Evolutionary conservation across 2,797 vertebrate genomes (phyloP), one percentile per base, ranked within the genome.

Genomic region (Microchirus variegatus): DNA sequence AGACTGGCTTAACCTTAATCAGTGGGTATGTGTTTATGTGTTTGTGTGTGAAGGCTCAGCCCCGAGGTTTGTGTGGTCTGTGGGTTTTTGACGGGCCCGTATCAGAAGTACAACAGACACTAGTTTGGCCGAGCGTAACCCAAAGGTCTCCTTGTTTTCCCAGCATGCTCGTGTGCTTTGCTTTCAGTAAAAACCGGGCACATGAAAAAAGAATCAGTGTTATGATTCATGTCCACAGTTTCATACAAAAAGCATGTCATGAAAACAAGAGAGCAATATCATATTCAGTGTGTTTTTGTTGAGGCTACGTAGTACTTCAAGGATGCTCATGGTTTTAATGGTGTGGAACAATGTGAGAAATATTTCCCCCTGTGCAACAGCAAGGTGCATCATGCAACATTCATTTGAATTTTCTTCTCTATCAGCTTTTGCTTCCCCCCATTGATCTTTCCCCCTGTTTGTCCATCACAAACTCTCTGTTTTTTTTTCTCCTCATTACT

Each of bases 271-370:
- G 50, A 68, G 9, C 67, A 64, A 59, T 35, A 69, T 82, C 83
- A 64, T 56, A 59, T 53, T 26, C 15, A 17, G 48, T 76, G 63
- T 74, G 61, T 77, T 70, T 70, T 57, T 49, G 67, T 50, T 64
- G 57, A 73, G 53, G 47, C 59, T 68, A 18, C 15, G 46, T 54
- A 35, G 65, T n/a, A 70, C 60, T 41, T 80, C 82, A 85, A 50
- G 35, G 75, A 81, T 78, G 73, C 64, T 77, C 4, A 63, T 78
- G 67, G 59, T 86, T 84, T 81, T 83, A 85, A 88, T 83, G 81
- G 77, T 76, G 86, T 80, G 79, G 70, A 89, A 84, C 78, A 83
- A 83, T 80, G 75, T 83, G 84, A 77, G 72, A 84, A 85, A 87
- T 70, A 63, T 48, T 53, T 73, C 70, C 67, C 35, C 45, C 13